These are phyloP conservation scores for Crotalus adamanteus DNA, from an alignment of 2,797 vertebrate species.

Conservation along the genomic window DNA sequence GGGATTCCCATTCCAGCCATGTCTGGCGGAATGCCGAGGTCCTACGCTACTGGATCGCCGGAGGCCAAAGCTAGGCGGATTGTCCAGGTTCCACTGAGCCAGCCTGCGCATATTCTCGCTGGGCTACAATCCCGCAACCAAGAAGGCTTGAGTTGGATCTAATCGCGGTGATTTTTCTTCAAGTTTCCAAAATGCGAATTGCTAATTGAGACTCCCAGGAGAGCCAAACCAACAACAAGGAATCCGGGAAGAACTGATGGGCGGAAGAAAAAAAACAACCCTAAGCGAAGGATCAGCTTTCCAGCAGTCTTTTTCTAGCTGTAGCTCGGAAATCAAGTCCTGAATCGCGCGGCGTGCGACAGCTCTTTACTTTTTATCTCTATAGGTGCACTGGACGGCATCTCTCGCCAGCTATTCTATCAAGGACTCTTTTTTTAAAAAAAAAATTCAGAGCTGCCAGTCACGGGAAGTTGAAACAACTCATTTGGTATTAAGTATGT, in stretches of 20 bases:
- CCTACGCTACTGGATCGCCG: too few species aligned
- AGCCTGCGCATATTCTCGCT: background rate
- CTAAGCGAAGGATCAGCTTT: background rate
- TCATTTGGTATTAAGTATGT: background rate
- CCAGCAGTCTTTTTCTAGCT: background rate
- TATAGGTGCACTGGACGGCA: background rate
- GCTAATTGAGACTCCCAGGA: background rate
- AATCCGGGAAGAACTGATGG: background rate
- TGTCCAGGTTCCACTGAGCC: background rate
- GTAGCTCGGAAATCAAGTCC: background rate
- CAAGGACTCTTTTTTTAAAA: background rate
- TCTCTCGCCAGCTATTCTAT: background rate
- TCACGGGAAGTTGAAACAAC: background rate
- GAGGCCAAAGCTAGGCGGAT: background rate
- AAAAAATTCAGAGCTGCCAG: background rate
- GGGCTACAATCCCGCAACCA: background rate
- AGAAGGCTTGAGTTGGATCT: background rate
- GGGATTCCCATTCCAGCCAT: too few species aligned
- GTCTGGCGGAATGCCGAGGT: background rate
- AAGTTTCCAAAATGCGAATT: background rate
- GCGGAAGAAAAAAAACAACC: accelerated
- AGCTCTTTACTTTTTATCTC: background rate
- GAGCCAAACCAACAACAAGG: background rate
- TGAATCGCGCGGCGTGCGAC: background rate
- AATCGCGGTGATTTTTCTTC: background rate